A percentile compares a stretch with the other conserved stretches of the same genome.
Evolutionary conservation across 2,113 vertebrate genomes (phyloP).

Genomic region (Oncorhynchus masou): DNA sequence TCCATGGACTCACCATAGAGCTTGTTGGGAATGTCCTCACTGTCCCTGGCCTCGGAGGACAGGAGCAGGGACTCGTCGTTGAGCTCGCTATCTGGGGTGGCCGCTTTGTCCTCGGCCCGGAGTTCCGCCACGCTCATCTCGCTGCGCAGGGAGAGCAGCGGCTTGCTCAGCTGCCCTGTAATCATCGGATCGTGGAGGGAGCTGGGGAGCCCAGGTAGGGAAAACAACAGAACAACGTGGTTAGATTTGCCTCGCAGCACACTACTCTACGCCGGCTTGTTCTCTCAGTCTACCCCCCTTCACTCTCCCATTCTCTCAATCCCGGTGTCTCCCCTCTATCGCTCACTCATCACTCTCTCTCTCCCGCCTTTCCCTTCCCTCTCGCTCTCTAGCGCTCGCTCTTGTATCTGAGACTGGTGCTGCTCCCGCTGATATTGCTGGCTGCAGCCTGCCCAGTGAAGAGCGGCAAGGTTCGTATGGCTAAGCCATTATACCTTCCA

Average conservation of each 20-base stretch:
- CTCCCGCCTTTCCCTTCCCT: constrained; percentile 50
- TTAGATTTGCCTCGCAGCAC: constrained; percentile 21
- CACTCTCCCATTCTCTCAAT: constrained; percentile 58
- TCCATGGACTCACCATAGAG: constrained; percentile 89
- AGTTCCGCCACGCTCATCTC: constrained; percentile 97
- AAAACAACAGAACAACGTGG: constrained; percentile 4
- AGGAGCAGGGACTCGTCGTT: constrained; percentile 91
- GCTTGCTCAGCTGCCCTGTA: constrained; percentile 98
- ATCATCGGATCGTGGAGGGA: constrained; percentile 93
- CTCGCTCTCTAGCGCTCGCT: constrained; percentile 61
- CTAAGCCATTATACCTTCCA: constrained; percentile 93
- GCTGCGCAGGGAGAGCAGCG: constrained; percentile 94
- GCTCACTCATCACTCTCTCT: constrained; percentile 69
- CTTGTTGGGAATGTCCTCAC: constrained; percentile 92
- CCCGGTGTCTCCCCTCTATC: constrained; percentile 70
- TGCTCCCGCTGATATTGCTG: constrained; percentile 91
- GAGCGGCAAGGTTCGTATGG: constrained; percentile 93
- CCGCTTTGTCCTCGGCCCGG: constrained; percentile 92
- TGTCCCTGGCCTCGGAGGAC: constrained; percentile 89
- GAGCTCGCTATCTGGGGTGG: constrained; percentile 93
- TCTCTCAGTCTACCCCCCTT: constrained; percentile 45
- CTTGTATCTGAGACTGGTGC: constrained; percentile 81
- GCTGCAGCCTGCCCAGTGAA: constrained; percentile 97
- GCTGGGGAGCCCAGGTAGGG: constrained; percentile 52
- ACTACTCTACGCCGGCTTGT: constrained; percentile 32